Base-by-base conservation (phyloP, 1,140 invertebrate species). In the Plectrocnemia conspersa region DNA sequence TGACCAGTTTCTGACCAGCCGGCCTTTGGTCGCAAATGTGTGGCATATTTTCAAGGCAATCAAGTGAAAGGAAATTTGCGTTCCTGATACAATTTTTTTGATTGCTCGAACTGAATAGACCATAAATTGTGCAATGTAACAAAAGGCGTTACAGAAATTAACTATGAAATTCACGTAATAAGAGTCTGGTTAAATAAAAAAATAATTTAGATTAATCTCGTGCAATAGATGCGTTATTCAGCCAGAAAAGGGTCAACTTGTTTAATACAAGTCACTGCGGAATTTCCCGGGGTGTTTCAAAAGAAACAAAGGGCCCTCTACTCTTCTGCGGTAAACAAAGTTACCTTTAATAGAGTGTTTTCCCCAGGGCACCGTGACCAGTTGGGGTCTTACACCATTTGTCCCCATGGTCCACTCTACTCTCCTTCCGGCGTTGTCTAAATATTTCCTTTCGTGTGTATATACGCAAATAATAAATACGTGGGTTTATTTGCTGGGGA, bases 311-410 rank as follows among this genome's bases (percentile, higher is more conserved):
- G 23, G 44, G 44, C 41, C n/a, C n/a, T 47, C 33, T 13, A 32
- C 44, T 47, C 44, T 47, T 47, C 33, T 32, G 44, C 44, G 44
- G 44, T 47, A 47, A 47, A 47, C 44, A 47, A 47, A 47, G 44
- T 47, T 47, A 47, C 44, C 44, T 47, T 47, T 47, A 47, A 47
- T 47, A 27, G 44, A 47, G 44, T 47, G 25, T 22, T 13, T 4
- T 38, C 35, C 35, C 35, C 6, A 10, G 19, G 25, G 44, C 16
- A 13, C 24, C 11, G 25, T 18, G 18, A 32, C 44, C 44, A 7
- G 11, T n/a, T 13, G 24, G 25, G 44, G 25, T 3, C 41, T 23
- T 10, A 13, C 38, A 16, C 38, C 11, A 13, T 15, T 19, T 2
- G 15, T 47, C 44, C 44, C 44, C 15, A 18, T 13, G 44, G 44